phyloP scores from a whole-genome alignment of 37 sponge, comb jelly and placozoan genomes.

The Theonella swinhoei region DNA sequence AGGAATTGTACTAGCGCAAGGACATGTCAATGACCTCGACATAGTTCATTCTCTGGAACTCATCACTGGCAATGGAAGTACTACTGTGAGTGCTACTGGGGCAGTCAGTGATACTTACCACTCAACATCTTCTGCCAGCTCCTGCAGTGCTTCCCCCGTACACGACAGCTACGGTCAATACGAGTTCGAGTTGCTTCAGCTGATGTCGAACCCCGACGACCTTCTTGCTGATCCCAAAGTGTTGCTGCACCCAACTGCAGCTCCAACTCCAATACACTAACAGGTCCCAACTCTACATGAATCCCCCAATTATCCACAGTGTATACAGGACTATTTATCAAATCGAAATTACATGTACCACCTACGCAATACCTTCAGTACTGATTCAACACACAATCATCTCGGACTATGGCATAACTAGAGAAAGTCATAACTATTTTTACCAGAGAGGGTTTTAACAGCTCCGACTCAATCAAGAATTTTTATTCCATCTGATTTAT shows the following conservation, averaged over 20 bases:
- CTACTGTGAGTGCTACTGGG: not conserved
- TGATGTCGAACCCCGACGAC: conserved; percentile 20
- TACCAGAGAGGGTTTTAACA: too few relatives aligned
- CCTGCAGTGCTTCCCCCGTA: not conserved
- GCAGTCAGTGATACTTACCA: not conserved
- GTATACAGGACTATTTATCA: too few relatives aligned
- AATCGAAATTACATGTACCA: too few relatives aligned
- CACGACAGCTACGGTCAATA: not conserved
- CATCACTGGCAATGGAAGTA: not conserved
- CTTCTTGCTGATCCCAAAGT: conserved; percentile 13
- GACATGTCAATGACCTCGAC: not conserved
- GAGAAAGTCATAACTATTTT: too few relatives aligned
- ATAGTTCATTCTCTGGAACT: conserved; percentile 31
- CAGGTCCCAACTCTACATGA: too few relatives aligned
- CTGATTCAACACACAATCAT: too few relatives aligned
- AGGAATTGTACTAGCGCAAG: not conserved
- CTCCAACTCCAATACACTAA: not conserved
- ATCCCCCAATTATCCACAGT: too few relatives aligned
- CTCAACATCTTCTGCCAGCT: not conserved
- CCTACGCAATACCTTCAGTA: too few relatives aligned
- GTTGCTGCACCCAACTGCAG: not conserved
- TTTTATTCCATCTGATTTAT: too few relatives aligned
- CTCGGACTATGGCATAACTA: too few relatives aligned
- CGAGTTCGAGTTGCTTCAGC: conserved; percentile 15
- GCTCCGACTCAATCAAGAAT: too few relatives aligned